These are phyloP conservation scores for Leucopsar rothschildi DNA, from an alignment of 2,113 vertebrate species.

Conservation along the genomic window DNA sequence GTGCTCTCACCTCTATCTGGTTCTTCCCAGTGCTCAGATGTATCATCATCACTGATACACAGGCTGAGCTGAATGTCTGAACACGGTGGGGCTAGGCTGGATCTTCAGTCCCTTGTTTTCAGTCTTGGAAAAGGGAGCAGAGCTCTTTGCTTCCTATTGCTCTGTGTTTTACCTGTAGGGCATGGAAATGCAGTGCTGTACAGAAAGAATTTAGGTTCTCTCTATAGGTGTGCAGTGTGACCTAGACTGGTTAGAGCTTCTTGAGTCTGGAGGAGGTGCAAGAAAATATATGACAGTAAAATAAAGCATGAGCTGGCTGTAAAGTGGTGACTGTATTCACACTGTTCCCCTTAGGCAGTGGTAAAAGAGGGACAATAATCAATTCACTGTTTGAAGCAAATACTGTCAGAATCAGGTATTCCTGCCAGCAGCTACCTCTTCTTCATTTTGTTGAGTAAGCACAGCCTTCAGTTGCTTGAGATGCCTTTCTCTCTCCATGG, in stretches of 20 bases:
- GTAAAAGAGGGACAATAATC: not conserved
- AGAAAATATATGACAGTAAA: not conserved
- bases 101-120: not conserved
- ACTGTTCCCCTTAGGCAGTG: not conserved
- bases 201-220: not conserved
- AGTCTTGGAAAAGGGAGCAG: not conserved
- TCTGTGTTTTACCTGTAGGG: not conserved
- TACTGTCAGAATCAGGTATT: not conserved
- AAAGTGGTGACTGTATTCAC: not conserved
- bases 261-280: not conserved
- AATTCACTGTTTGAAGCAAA: not conserved
- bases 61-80: not conserved
- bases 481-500: not conserved
- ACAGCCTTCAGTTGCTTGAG: not conserved
- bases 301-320: not conserved
- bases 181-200: not conserved
- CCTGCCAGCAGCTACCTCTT: not conserved
- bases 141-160: not conserved
- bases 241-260: not conserved
- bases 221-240: not conserved
- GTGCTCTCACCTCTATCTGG: rapidly evolving
- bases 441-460: not conserved
- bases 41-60: rapidly evolving
- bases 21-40: not conserved
- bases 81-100: not conserved